These are phyloP conservation scores for Cephalopterus ornatus DNA, from an alignment of 2,113 vertebrate species.

Conservation along the genomic window DNA sequence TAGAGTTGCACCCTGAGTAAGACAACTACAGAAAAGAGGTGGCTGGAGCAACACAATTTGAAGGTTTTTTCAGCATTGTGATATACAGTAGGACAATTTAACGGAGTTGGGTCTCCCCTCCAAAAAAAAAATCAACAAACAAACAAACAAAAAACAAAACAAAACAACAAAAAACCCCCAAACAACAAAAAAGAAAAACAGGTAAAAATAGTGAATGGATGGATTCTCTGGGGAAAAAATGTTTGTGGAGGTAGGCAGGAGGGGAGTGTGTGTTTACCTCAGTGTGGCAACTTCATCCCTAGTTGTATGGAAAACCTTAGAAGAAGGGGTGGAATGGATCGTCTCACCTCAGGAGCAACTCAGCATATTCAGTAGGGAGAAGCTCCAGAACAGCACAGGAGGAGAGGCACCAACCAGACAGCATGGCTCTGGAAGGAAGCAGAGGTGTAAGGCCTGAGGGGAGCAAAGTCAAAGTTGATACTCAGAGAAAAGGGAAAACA, in stretches of 20 bases:
- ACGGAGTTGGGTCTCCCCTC: accelerated
- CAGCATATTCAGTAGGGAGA: not conserved
- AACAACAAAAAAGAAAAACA: not conserved
- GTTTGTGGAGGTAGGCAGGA: not conserved
- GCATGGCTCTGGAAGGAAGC: not conserved
- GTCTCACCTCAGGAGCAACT: not conserved
- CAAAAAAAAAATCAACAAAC: not conserved
- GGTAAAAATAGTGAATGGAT: not conserved
- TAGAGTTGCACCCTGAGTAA: not conserved
- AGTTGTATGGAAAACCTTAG: not conserved
- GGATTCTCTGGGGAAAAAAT: not conserved
- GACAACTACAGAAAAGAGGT: not conserved
- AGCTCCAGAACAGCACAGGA: not conserved
- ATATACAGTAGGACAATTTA: not conserved
- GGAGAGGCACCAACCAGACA: not conserved
- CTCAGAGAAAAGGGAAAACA: not conserved
- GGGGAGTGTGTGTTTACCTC: not conserved
- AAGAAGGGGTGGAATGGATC: not conserved
- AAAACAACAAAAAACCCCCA: not conserved
- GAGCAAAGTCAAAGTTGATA: not conserved
- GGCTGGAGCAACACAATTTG: not conserved
- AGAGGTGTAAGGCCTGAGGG: not conserved
- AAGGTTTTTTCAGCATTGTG: not conserved
- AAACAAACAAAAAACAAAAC: not conserved
- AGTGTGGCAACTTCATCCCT: not conserved